phyloP scores from a whole-genome alignment of 2,113 vertebrate genomes.

The Lates calcarifer region DNA sequence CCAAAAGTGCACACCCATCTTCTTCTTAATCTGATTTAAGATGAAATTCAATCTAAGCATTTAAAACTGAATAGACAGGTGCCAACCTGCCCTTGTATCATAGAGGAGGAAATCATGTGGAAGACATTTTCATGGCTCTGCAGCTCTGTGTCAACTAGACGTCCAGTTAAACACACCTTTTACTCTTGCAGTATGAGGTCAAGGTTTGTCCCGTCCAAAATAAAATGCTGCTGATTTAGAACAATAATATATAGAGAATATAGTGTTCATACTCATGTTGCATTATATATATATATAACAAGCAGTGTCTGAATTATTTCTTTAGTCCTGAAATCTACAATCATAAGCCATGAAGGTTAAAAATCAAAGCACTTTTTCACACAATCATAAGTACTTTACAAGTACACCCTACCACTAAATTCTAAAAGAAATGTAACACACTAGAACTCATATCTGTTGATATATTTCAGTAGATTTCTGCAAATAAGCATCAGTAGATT shows the following conservation, averaged over 20 bases:
- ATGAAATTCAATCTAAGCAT: constrained; percentile 34
- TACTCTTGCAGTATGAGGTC: not conserved
- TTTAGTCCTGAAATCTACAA: not conserved
- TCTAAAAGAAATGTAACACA: not conserved
- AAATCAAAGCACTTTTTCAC: not conserved
- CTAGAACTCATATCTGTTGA: not conserved
- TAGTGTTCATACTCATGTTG: not conserved
- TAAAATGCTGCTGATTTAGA: not conserved
- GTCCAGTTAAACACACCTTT: not conserved
- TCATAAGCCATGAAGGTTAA: not conserved
- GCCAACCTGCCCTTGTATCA: constrained; percentile 21
- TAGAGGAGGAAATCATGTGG: constrained; percentile 6
- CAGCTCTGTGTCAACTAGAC: constrained; percentile 3
- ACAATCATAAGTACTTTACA: not conserved
- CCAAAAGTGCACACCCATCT: not conserved
- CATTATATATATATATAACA: not conserved
- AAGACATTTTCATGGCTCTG: constrained; percentile 22
- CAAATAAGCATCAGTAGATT: not conserved
- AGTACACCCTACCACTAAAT: not conserved
- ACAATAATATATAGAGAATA: not conserved
- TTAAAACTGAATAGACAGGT: constrained; percentile 29
- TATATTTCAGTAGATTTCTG: not conserved
- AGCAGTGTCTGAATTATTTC: not conserved
- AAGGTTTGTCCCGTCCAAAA: constrained; percentile 1
- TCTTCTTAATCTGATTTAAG: constrained; percentile 27